Percentiles rank a stretch among this genome's conserved stretches.
Conservation (phyloP, 2,888 invertebrate species). For the Drosophila aldrichi region DNA sequence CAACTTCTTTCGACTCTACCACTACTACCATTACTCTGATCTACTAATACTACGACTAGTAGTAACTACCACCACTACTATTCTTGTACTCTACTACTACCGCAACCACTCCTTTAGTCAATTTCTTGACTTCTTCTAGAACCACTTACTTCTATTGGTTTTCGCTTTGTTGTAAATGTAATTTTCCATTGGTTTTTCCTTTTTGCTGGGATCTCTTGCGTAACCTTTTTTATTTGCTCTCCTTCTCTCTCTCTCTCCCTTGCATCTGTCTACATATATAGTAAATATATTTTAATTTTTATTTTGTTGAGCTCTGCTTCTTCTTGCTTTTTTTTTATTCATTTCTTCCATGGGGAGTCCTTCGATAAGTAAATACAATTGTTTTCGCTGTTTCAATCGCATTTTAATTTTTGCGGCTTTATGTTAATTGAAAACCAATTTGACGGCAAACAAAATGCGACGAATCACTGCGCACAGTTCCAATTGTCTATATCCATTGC, state of each 20-base stretch:
- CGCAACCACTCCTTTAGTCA: background rate
- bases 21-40: background rate
- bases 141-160: background rate
- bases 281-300: background rate
- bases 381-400: slow-evolving; percentile 24
- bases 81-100: too few species aligned
- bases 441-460: slow-evolving; percentile 55
- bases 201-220: background rate
- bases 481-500: slow-evolving; percentile 11
- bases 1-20: background rate
- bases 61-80: too few species aligned
- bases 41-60: too few species aligned
- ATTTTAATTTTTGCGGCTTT: slow-evolving; percentile 64
- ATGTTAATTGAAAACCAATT: slow-evolving; percentile 74
- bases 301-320: background rate
- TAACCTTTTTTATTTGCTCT: background rate
- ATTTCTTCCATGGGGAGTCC: slow-evolving; percentile 2
- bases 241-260: too few species aligned
- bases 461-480: slow-evolving; percentile 7
- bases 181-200: background rate
- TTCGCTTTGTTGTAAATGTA: background rate
- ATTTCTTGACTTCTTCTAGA: background rate
- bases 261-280: background rate
- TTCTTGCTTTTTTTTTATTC: background rate
- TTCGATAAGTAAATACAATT: slow-evolving; percentile 17